These are phyloP conservation scores for Aleiodes alternator DNA, from an alignment of 2,888 invertebrate species.

Conservation along the genomic window DNA sequence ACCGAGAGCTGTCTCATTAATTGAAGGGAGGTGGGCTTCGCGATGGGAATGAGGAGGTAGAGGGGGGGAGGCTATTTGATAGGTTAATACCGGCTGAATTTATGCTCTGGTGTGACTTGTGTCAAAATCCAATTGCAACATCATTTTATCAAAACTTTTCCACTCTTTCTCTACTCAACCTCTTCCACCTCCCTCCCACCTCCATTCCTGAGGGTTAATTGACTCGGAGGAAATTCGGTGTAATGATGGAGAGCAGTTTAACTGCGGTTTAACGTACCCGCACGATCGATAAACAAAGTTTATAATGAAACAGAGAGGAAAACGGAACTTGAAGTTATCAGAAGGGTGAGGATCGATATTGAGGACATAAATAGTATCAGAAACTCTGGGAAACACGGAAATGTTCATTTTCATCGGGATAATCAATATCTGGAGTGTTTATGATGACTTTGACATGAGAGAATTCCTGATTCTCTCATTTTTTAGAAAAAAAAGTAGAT, in stretches of 20 bases:
- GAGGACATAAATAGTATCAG: conserved; percentile 16
- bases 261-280: no score
- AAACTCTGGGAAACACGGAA: conserved; percentile 5
- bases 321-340: conserved; percentile 12
- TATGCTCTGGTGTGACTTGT: no score
- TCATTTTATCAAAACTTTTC: no score
- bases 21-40: not conserved
- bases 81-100: no score
- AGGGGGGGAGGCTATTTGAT: no score
- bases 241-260: no score
- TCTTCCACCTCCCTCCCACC: not conserved
- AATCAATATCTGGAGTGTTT: not conserved
- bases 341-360: conserved; percentile 7
- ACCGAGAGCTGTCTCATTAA: conserved; percentile 34
- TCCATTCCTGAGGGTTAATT: conserved; percentile 1
- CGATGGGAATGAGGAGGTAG: no score
- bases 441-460: conserved; percentile 49
- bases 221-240: conserved; percentile 17
- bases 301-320: conserved; percentile 10
- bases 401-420: conserved; percentile 13
- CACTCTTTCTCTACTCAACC: not conserved
- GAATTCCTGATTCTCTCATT: conserved; percentile 23
- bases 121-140: no score
- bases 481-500: no score
- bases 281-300: conserved; percentile 7